These are phyloP conservation scores for Corticium candelabrum DNA, from an alignment of 37 sponge, comb jelly and placozoan genomes.

Conservation along the genomic window DNA sequence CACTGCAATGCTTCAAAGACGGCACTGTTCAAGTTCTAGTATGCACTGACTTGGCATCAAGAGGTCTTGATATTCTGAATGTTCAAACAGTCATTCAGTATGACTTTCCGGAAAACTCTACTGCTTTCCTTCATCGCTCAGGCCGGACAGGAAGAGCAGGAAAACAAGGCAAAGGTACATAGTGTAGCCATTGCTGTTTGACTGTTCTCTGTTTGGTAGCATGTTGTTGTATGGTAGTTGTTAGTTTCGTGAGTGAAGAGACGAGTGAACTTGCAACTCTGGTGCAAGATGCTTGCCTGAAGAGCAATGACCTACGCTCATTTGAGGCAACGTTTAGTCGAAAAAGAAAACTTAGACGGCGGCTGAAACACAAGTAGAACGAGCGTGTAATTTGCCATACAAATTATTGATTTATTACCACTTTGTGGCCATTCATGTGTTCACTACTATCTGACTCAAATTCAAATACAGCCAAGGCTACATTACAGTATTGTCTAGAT, in stretches of 20 bases:
- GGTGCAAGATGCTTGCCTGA: conserved; percentile 21
- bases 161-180: conserved; percentile 44
- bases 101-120: conserved; percentile 68
- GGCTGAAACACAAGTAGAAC: too few species aligned
- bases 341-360: conserved; percentile 68
- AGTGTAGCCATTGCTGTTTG: not conserved
- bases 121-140: conserved; percentile 65
- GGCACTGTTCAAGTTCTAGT: conserved; percentile 39
- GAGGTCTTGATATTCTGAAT: conserved; percentile 66
- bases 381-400: too few species aligned
- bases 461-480: too few species aligned
- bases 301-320: conserved; percentile 16
- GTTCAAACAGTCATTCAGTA: conserved; percentile 58
- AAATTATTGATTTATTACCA: too few species aligned
- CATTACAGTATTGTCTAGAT: too few species aligned
- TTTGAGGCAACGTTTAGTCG: conserved; percentile 59
- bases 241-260: conserved; percentile 20
- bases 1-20: conserved; percentile 24
- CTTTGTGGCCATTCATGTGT: too few species aligned
- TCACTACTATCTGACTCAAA: too few species aligned
- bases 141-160: conserved; percentile 76
- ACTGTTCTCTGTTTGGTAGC: not conserved
- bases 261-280: conserved; percentile 27
- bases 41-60: conserved; percentile 50
- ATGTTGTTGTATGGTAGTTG: conserved; percentile 19